Evolutionary conservation across 2,797 vertebrate species (phyloP).

Genomic region (Phalloptychus januarius): DNA sequence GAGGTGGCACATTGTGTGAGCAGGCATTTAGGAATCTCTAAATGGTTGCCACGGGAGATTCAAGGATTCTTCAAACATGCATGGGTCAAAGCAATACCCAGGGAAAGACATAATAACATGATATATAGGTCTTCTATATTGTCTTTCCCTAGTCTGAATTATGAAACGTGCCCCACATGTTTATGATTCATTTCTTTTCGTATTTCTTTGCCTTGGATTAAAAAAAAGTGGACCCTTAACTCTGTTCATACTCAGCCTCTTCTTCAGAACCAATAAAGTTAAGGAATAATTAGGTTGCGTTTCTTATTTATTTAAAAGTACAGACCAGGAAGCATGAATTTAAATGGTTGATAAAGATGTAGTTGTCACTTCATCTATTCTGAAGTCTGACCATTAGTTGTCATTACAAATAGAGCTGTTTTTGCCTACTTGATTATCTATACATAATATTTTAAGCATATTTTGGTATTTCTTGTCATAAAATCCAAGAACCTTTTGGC

Average conservation of each 20-base stretch:
- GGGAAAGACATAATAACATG: too few species aligned
- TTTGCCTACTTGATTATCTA: neutral
- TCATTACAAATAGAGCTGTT: neutral
- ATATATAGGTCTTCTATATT: neutral
- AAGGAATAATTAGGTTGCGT: neutral
- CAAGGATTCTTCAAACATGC: too few species aligned
- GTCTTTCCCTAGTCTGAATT: neutral
- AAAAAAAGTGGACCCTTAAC: neutral
- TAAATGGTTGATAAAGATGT: neutral
- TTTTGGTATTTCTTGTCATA: neutral
- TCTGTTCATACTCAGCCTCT: neutral
- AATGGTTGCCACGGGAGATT: too few species aligned
- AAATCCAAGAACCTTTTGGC: neutral
- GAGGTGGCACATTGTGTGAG: too few species aligned
- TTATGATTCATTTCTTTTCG: neutral
- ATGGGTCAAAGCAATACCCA: too few species aligned
- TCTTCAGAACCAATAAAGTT: neutral
- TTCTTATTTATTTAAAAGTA: neutral
- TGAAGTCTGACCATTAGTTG: neutral
- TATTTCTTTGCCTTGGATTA: neutral
- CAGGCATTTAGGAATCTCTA: too few species aligned
- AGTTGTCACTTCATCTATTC: neutral
- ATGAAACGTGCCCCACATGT: neutral
- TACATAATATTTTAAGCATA: neutral
- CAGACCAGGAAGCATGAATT: neutral